These are phyloP conservation scores for Columbina picui DNA, from an alignment of 2,113 vertebrate genomes.

Conservation along the genomic window DNA sequence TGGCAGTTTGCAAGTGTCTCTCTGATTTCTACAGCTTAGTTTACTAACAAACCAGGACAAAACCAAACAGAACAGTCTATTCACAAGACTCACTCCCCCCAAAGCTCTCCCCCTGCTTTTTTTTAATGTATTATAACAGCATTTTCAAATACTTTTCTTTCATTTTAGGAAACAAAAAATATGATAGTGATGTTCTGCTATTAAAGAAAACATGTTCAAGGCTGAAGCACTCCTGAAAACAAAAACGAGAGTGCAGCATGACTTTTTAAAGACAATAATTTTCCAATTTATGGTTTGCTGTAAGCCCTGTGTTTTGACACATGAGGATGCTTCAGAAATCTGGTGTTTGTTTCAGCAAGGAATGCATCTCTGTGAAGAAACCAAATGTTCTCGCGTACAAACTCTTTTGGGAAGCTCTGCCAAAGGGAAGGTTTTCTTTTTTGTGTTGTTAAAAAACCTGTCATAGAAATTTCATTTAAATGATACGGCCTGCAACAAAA, in stretches of 20 bases:
- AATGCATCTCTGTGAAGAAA: constrained; percentile 41
- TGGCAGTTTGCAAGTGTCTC: neutral
- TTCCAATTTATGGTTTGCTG: neutral
- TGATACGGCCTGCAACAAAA: constrained; percentile 19
- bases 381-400: constrained; percentile 43
- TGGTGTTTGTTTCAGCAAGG: constrained; percentile 36
- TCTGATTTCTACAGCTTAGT: neutral
- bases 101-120: neutral
- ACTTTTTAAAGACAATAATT: neutral
- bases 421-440: constrained; percentile 39
- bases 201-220: neutral
- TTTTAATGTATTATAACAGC: neutral
- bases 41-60: constrained; percentile 23
- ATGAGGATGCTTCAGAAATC: constrained; percentile 21
- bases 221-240: neutral
- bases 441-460: constrained; percentile 1
- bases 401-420: neutral
- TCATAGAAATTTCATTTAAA: neutral
- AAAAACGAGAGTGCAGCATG: neutral
- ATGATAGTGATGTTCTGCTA: neutral
- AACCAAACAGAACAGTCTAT: constrained; percentile 14
- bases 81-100: neutral
- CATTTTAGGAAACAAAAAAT: neutral
- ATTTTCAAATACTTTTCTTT: neutral
- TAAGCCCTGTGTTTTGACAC: constrained; percentile 29